These are phyloP conservation scores for Phthorimaea operculella DNA, from an alignment of 1,140 invertebrate genomes.

Conservation along the genomic window DNA sequence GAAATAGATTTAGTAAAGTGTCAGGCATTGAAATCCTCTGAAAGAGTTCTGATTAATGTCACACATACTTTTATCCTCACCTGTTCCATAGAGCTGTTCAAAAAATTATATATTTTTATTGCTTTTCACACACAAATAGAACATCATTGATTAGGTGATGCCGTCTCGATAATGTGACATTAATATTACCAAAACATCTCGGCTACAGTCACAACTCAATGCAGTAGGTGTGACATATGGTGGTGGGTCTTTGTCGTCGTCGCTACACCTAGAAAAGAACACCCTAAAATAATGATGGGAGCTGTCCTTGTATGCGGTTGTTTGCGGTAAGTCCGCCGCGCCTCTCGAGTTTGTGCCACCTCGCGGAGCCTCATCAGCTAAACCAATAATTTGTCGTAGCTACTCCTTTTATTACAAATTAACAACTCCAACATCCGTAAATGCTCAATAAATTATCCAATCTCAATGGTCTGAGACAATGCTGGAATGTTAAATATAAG, in stretches of 20 bases:
- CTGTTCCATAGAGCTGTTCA: slow-evolving; percentile 64
- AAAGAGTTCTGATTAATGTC: slow-evolving; percentile 46
- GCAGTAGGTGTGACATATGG: slow-evolving; percentile 33
- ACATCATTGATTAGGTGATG: slow-evolving; percentile 61
- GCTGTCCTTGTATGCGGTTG: slow-evolving; percentile 20
- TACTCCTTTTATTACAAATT: slow-evolving; percentile 52
- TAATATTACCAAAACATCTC: slow-evolving; percentile 58
- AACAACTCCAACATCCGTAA: slow-evolving; percentile 62
- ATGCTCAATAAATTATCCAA: slow-evolving; percentile 61
- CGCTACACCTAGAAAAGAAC: slow-evolving; percentile 66
- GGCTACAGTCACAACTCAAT: slow-evolving; percentile 54
- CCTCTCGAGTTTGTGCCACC: slow-evolving; percentile 26
- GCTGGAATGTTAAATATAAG: slow-evolving; percentile 66
- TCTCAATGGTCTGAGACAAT: slow-evolving; percentile 53
- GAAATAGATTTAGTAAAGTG: background rate
- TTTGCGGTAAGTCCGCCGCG: background rate
- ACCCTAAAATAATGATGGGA: slow-evolving; percentile 60
- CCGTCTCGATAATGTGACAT: slow-evolving; percentile 57
- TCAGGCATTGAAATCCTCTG: slow-evolving; percentile 41
- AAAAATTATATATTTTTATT: slow-evolving; percentile 65
- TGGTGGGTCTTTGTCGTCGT: slow-evolving; percentile 37
- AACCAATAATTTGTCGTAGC: slow-evolving; percentile 44
- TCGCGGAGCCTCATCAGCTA: slow-evolving; percentile 48
- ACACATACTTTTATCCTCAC: slow-evolving; percentile 62
- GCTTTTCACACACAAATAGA: slow-evolving; percentile 60